Conservation (phyloP, 1,140 invertebrate genomes). For the Drosophila suzukii region DNA sequence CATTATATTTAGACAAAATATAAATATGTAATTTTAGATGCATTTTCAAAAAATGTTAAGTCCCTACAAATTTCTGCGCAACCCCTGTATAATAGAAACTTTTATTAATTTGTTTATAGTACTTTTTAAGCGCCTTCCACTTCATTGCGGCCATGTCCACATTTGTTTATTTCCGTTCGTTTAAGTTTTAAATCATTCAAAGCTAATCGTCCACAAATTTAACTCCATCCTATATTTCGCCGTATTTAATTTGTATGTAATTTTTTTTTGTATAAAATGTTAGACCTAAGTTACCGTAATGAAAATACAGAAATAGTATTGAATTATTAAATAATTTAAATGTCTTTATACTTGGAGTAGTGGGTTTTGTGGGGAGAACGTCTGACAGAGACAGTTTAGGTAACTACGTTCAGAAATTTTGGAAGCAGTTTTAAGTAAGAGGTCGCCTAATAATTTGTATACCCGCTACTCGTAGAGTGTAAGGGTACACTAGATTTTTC, state of each 20-base stretch:
- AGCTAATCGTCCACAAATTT: slow-evolving; percentile 2
- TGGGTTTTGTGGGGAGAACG: not conserved
- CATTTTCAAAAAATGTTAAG: not conserved
- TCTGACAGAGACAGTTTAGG: too few relatives aligned
- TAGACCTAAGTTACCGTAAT: slow-evolving; percentile 9
- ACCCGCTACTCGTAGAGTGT: too few relatives aligned
- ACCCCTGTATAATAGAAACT: not conserved
- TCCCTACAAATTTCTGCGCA: not conserved
- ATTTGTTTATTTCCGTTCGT: slow-evolving; percentile 6
- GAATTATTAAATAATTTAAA: not conserved
- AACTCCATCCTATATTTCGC: not conserved
- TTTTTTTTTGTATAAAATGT: slow-evolving; percentile 13
- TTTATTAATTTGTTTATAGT: slow-evolving; percentile 7
- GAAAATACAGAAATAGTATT: slow-evolving; percentile 13
- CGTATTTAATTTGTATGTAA: slow-evolving; percentile 11
- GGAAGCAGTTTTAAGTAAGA: too few relatives aligned
- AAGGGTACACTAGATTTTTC: too few relatives aligned
- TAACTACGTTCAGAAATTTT: too few relatives aligned
- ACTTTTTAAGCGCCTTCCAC: slow-evolving; percentile 11
- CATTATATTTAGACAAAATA: too few relatives aligned
- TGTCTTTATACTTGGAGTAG: not conserved
- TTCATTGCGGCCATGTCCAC: slow-evolving; percentile 3
- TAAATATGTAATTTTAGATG: not conserved
- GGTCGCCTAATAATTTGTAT: too few relatives aligned
- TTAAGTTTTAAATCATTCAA: slow-evolving; percentile 16